A percentile compares a stretch with the other conserved stretches of the same genome.
Conservation (phyloP, 2,888 invertebrate genomes). For the Melangyna quadrimaculata region DNA sequence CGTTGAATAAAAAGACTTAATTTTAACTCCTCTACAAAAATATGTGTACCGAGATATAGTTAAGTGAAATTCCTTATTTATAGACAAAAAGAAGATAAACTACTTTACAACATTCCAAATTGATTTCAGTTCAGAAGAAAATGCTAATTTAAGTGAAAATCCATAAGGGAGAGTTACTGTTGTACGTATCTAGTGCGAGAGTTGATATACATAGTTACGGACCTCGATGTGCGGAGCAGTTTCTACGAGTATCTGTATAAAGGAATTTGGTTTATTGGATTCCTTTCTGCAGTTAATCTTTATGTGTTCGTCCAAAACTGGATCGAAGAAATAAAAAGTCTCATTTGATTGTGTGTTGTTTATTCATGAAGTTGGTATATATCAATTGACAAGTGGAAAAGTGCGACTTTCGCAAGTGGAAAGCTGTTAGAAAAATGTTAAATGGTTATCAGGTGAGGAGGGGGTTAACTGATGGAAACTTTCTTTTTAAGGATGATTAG, state of each 20-base stretch:
- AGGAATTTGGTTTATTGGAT: conserved; percentile 17
- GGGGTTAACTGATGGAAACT: not conserved
- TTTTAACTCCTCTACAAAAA: not conserved
- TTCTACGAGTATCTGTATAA: not conserved
- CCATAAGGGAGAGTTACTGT: not conserved
- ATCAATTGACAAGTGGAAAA: conserved; percentile 17
- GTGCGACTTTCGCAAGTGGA: conserved; percentile 50
- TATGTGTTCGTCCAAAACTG: conserved; percentile 35
- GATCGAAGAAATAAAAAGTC: conserved; percentile 39
- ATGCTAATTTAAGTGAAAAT: conserved; percentile 33
- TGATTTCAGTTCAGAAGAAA: not conserved
- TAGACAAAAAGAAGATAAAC: not conserved
- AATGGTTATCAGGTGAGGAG: not conserved
- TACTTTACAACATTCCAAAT: not conserved
- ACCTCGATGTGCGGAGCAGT: not conserved
- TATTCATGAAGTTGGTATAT: not conserved
- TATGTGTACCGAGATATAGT: not conserved
- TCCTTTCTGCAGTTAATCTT: not conserved
- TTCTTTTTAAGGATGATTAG: not conserved
- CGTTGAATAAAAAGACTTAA: not conserved
- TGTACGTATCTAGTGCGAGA: not conserved
- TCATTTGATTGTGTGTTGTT: conserved; percentile 6
- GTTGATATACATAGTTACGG: conserved; percentile 6
- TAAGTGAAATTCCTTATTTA: not conserved
- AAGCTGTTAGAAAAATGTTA: not conserved